Percentiles rank a stretch among this genome's conserved stretches.
These are phyloP conservation scores for Tetragnatha versicolor DNA, from an alignment of 1,140 invertebrate genomes.

Conservation along the genomic window DNA sequence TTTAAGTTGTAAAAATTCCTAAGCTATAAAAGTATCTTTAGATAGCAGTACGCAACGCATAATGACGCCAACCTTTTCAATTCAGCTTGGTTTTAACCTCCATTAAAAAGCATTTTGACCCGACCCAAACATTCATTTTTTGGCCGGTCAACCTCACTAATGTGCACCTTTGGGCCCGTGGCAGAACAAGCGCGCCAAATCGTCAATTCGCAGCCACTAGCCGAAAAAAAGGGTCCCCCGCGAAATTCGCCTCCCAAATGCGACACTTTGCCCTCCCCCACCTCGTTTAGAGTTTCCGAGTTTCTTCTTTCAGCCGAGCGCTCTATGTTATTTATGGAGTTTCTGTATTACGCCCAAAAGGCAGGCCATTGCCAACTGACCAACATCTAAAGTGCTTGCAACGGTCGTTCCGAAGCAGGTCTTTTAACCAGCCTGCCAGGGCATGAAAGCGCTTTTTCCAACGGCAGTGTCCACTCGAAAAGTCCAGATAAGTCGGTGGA, in stretches of 20 bases:
- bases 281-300: conserved; percentile 14
- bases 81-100: no score
- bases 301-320: conserved; percentile 22
- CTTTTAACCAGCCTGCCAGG: conserved; percentile 19
- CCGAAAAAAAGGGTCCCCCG: no score
- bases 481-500: conserved; percentile 32
- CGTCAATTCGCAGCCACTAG: no score
- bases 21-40: no score
- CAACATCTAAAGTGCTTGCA: conserved; percentile 43
- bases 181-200: no score
- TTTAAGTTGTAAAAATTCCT: no score
- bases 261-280: conserved; percentile 3
- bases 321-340: conserved; percentile 47
- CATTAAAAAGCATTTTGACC: no score
- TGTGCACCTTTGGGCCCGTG: no score
- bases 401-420: conserved; percentile 44
- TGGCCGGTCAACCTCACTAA: no score
- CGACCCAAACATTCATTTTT: no score
- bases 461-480: conserved; percentile 19
- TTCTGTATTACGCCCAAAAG: conserved; percentile 45
- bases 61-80: no score
- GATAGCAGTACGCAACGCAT: no score
- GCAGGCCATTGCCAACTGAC: conserved; percentile 49
- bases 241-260: conserved; percentile 39
- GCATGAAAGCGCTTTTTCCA: conserved; percentile 37